Evolutionary conservation across 2,888 invertebrate genomes (phyloP).

Genomic region (Coleophora flavipennella): DNA sequence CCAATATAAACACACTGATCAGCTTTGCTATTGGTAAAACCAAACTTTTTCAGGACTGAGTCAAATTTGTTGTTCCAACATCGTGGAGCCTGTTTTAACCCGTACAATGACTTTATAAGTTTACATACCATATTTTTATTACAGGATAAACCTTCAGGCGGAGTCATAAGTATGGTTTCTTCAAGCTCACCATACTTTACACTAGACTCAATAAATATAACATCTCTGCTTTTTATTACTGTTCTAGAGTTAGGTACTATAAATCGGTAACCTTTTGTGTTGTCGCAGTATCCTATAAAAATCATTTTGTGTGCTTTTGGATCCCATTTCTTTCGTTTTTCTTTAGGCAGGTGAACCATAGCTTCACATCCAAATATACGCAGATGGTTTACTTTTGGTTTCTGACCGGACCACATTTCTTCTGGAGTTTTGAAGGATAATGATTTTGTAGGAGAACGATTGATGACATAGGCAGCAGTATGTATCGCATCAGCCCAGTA

Average conservation of each 20-base stretch:
- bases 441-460: constrained; percentile 13
- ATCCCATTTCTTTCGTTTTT: constrained; percentile 36
- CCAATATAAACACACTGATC: neutral
- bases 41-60: constrained; percentile 1
- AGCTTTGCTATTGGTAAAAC: neutral
- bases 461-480: constrained; percentile 12
- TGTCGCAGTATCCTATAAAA: too few species aligned
- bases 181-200: constrained; percentile 2
- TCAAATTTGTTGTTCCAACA: constrained; percentile 4
- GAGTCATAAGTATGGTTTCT: neutral
- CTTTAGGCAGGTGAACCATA: constrained; percentile 28
- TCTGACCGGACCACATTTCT: constrained; percentile 22
- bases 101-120: too few species aligned
- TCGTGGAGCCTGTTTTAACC: too few species aligned
- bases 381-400: constrained; percentile 24
- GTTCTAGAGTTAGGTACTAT: constrained; percentile 10
- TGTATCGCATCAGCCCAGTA: constrained; percentile 17
- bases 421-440: constrained; percentile 14
- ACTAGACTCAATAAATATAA: constrained; percentile 7
- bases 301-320: too few species aligned
- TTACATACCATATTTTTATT: neutral
- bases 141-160: neutral
- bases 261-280: constrained; percentile 23
- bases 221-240: constrained; percentile 13
- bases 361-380: constrained; percentile 32